Evolutionary conservation across 2,888 invertebrate species (phyloP).

Genomic region (Tanytarsus gracilentus): DNA sequence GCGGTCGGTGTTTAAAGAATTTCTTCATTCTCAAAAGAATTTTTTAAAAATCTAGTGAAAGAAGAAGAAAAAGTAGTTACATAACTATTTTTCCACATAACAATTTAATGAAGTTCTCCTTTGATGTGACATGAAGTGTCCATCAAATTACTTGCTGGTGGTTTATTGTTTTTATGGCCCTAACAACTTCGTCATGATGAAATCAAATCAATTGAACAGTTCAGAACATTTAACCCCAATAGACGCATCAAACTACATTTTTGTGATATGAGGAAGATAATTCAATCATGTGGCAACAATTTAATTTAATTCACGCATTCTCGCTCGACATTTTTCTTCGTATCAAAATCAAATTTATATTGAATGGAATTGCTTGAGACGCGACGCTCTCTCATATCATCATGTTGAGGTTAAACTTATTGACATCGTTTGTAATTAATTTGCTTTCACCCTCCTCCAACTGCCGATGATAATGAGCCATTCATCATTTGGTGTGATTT

Average conservation of each 20-base stretch:
- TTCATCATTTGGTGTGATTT: neutral
- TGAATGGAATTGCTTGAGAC: constrained; percentile 5
- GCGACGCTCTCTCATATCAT: too few relatives aligned
- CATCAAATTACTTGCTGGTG: too few relatives aligned
- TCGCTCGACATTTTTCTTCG: too few relatives aligned
- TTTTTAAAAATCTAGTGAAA: too few relatives aligned
- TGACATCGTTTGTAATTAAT: constrained; percentile 15
- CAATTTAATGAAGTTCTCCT: too few relatives aligned
- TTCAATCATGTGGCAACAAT: constrained; percentile 28
- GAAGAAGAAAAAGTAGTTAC: too few relatives aligned
- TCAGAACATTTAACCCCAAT: constrained; percentile 27
- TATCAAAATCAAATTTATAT: too few relatives aligned
- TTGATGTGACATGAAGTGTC: too few relatives aligned
- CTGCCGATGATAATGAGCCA: neutral
- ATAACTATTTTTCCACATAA: too few relatives aligned
- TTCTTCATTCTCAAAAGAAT: too few relatives aligned
- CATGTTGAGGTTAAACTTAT: constrained; percentile 5
- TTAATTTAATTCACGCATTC: constrained; percentile 27
- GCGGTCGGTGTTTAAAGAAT: neutral
- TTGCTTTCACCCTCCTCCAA: neutral
- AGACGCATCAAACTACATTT: neutral
- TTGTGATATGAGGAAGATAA: constrained; percentile 16
- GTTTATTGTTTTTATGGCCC: neutral
- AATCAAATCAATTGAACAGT: constrained; percentile 19
- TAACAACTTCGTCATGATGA: neutral